Percentiles rank a stretch among this genome's conserved stretches.
Conservation (phyloP, 2,888 invertebrate species). For the Drosophila macrospina region DNA sequence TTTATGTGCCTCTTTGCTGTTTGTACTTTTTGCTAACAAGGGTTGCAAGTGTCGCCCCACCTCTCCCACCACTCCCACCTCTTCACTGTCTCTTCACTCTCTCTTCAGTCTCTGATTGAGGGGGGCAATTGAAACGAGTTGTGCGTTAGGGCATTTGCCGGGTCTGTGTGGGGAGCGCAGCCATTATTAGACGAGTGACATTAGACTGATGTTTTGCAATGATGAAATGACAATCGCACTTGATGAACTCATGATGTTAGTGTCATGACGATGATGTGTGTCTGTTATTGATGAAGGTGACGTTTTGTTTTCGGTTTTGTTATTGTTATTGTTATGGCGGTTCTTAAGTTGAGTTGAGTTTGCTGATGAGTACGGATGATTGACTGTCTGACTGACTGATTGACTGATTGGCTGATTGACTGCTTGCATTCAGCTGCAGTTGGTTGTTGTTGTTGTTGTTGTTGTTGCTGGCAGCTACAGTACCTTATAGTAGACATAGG, state of each 20-base stretch:
- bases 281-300: slow-evolving; percentile 38
- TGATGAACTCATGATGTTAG: slow-evolving; percentile 28
- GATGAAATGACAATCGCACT: slow-evolving; percentile 49
- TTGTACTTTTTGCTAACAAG: neutral
- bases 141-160: slow-evolving; percentile 11
- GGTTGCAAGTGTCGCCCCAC: slow-evolving; percentile 12
- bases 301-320: slow-evolving; percentile 41
- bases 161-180: slow-evolving; percentile 22
- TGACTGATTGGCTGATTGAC: slow-evolving; percentile 42
- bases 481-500: slow-evolving; percentile 85
- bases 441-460: slow-evolving; percentile 23
- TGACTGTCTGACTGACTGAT: slow-evolving; percentile 29
- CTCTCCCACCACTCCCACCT: neutral
- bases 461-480: slow-evolving; percentile 40
- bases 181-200: slow-evolving; percentile 26
- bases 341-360: slow-evolving; percentile 42
- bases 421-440: neutral
- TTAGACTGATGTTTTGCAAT: slow-evolving; percentile 36
- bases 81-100: neutral
- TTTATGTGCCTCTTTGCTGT: slow-evolving; percentile 1
- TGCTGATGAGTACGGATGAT: slow-evolving; percentile 34
- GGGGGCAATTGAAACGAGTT: slow-evolving; percentile 35
- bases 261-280: slow-evolving; percentile 15
- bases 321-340: slow-evolving; percentile 26
- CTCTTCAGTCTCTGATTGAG: slow-evolving; percentile 45